phyloP scores from a whole-genome alignment of 2,888 invertebrate genomes.

The Horisme vitalbata region DNA sequence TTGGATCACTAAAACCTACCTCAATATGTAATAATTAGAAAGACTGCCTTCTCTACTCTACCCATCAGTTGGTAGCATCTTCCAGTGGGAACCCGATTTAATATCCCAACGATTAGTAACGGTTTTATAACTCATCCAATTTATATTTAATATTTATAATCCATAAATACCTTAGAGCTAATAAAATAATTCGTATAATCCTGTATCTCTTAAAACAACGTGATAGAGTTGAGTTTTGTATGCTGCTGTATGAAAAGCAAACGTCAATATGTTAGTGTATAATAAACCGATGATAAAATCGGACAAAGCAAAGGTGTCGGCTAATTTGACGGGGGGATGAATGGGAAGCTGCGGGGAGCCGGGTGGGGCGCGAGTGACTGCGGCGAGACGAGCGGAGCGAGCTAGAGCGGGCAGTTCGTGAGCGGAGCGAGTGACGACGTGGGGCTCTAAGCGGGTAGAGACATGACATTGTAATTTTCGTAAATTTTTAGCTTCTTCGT shows the following conservation, averaged over 20 bases:
- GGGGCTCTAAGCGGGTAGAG: neutral
- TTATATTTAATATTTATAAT: conserved; percentile 44
- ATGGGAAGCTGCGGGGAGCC: conserved; percentile 45
- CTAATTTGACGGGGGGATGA: conserved; percentile 68
- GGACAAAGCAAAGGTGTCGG: conserved; percentile 69
- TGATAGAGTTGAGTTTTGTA: conserved; percentile 33
- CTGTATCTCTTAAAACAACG: conserved; percentile 18
- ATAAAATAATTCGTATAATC: conserved; percentile 16
- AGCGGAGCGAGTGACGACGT: conserved; percentile 15
- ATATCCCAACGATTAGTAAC: conserved; percentile 40
- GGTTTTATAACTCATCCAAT: conserved; percentile 39
- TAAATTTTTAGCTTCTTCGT: too few relatives aligned
- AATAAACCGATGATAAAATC: conserved; percentile 60
- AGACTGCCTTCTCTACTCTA: neutral
- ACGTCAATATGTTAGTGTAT: conserved; percentile 42
- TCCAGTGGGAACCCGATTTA: conserved; percentile 25
- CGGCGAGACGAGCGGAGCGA: conserved; percentile 27
- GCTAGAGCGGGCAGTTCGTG: too few relatives aligned
- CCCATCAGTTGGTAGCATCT: neutral
- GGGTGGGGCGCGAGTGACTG: conserved; percentile 35
- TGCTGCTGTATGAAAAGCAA: conserved; percentile 29
- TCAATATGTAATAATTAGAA: neutral
- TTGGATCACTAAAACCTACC: too few relatives aligned
- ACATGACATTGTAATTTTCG: neutral
- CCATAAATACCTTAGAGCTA: conserved; percentile 40